Evolutionary conservation across 2,888 invertebrate genomes (phyloP), one percentile per base, ranked within the genome.

Genomic region (Pachycephus smyrnensis): DNA sequence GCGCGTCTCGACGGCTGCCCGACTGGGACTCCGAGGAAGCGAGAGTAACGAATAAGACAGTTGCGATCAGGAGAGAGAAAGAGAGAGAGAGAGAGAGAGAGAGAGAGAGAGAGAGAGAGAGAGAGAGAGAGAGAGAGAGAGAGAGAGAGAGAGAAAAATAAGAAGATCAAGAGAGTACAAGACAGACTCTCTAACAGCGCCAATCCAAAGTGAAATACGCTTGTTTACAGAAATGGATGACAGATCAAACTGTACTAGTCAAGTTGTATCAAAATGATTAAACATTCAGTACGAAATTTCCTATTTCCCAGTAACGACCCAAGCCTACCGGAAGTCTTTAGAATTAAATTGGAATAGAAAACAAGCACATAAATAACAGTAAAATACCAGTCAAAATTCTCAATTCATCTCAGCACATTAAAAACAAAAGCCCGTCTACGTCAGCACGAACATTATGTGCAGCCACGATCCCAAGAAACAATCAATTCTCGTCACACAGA

Each of bases 91-190:
- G 23, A 55, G 37, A 78, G 37, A 55, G 77, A 77, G 68, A 80
- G 76, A 73, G 69, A 73, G 73, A 77, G 68, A 71, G 69, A 55
- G 73, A 74, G 75, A 78, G 23, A 55, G 40, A 55, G 12, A 37
- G 55, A 55, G 9, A 55, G 2, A 55, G 9, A 55, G 55, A 23
- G 55, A 0, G 55, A 0, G 23, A 55, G 37, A 78, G 37, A 55
- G 77, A 77, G 68, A 80, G 76, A 73, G 75, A 78, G 75, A 69
- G 76, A 77, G 76, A 79, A 76, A 76, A 71, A 40, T 75, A 76
- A 75, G 77, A 71, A 78, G 23, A 78, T 30, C 35, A 4, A 31
- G 36, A 36, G 32, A 80, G 81, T 77, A 80, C 80, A 75, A 69
- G 74, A 75, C 77, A 76, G 71, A 71, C 71, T 33, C 69, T 32